Percentiles rank a stretch among this genome's conserved stretches.
These are phyloP conservation scores for Antheraea assamensis DNA, from an alignment of 2,888 invertebrate genomes.

Conservation along the genomic window DNA sequence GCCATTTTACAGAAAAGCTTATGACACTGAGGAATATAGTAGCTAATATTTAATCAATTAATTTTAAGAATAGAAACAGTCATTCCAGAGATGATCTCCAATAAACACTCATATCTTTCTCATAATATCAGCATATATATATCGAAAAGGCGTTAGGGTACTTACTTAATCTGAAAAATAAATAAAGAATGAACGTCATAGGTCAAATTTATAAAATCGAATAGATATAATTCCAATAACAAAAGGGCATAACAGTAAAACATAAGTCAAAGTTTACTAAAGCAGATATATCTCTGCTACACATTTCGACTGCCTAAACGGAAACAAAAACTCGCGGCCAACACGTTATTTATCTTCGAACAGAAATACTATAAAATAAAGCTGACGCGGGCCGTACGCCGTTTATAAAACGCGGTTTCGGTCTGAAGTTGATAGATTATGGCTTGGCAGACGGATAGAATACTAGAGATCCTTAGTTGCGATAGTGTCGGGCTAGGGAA, in stretches of 20 bases:
- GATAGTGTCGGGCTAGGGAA: conserved; percentile 13
- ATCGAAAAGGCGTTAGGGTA: too few species aligned
- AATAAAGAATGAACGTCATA: too few species aligned
- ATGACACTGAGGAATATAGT: too few species aligned
- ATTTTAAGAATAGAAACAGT: too few species aligned
- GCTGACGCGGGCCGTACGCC: conserved; percentile 11
- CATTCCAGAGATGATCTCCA: too few species aligned
- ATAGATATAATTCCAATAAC: too few species aligned
- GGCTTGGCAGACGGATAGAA: conserved; percentile 14
- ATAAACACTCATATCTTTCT: too few species aligned
- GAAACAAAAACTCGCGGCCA: conserved; percentile 17
- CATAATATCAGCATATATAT: too few species aligned
- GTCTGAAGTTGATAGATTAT: conserved; percentile 22
- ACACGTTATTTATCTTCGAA: conserved; percentile 9
- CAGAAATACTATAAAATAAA: conserved; percentile 17
- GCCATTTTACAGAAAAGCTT: too few species aligned
- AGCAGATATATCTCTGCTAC: conserved; percentile 11
- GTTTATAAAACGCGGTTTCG: conserved; percentile 17
- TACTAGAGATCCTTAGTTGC: conserved; percentile 10
- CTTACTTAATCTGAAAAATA: too few species aligned
- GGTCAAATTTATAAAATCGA: too few species aligned
- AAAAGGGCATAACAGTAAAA: background rate
- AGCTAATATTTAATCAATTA: too few species aligned
- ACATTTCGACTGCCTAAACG: conserved; percentile 3
- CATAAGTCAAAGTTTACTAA: background rate